Conservation (phyloP, 2,797 vertebrate genomes). For the Sebastes miniatus region DNA sequence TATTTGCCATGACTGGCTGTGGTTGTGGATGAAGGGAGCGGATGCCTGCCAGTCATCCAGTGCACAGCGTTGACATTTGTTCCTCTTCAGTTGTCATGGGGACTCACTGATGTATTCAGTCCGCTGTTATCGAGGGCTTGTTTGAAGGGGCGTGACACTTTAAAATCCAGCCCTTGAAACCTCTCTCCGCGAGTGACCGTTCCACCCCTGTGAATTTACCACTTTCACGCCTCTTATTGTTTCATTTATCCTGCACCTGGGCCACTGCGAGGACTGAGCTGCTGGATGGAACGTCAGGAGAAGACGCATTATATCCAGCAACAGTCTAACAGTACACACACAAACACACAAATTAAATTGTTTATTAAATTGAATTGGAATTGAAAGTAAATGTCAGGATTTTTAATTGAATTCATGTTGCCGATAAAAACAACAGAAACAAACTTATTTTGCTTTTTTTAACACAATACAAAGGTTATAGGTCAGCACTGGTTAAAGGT, state of each 20-base stretch:
- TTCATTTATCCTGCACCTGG: constrained; percentile 71
- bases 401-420: not conserved
- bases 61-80: constrained; percentile 54
- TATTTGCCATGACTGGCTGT: constrained; percentile 50
- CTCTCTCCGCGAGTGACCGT: constrained; percentile 59
- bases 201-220: constrained; percentile 63
- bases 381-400: not conserved
- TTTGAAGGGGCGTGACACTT: constrained; percentile 39
- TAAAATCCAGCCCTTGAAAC: constrained; percentile 39
- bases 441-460: not conserved
- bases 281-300: not conserved
- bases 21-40: constrained; percentile 42
- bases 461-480: not conserved
- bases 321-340: not conserved
- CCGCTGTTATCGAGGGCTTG: constrained; percentile 30
- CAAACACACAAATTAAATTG: too few relatives aligned
- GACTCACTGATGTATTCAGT: constrained; percentile 46
- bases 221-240: constrained; percentile 70
- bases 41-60: constrained; percentile 42
- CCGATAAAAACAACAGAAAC: not conserved
- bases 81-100: constrained; percentile 56
- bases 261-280: constrained; percentile 30
- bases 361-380: too few relatives aligned
- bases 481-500: not conserved
- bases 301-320: not conserved